Conservation (phyloP, 1,140 invertebrate species). For the Lucilia sericata region DNA sequence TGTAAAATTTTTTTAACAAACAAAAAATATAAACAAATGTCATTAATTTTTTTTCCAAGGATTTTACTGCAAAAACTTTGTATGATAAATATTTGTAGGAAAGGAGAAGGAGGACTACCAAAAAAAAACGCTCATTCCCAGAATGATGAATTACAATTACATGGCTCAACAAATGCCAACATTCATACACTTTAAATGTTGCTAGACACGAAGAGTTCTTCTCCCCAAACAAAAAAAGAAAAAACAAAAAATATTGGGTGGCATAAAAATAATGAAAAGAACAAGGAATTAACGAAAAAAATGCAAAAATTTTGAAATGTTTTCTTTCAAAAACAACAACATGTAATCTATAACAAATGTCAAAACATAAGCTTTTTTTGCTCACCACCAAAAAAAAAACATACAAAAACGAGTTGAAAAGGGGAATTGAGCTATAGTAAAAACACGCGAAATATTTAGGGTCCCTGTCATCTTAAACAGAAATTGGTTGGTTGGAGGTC, state of each 20-base stretch:
- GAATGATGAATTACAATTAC: conserved; percentile 41
- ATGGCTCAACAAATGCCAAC: conserved; percentile 39
- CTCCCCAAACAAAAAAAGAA: not conserved
- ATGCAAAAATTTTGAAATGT: not conserved
- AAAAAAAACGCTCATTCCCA: not conserved
- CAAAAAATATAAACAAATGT: not conserved
- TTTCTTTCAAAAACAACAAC: conserved; percentile 10
- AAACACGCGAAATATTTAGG: too few relatives aligned
- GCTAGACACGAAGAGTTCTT: not conserved
- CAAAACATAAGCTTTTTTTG: conserved; percentile 28
- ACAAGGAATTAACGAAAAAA: not conserved
- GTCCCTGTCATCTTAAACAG: not conserved
- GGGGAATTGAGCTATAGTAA: not conserved
- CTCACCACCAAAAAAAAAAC: not conserved
- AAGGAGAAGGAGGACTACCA: not conserved
- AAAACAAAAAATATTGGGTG: conserved; percentile 14
- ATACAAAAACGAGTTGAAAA: conserved; percentile 23
- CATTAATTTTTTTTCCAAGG: not conserved
- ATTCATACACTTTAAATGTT: conserved; percentile 24
- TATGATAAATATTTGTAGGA: not conserved
- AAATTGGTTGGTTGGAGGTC: not conserved
- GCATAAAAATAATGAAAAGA: conserved; percentile 3
- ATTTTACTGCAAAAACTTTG: not conserved
- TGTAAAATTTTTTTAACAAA: too few relatives aligned
- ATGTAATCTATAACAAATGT: conserved; percentile 43